These are phyloP conservation scores for Sphecodes monilicornis DNA, from an alignment of 2,888 invertebrate species.

Conservation along the genomic window DNA sequence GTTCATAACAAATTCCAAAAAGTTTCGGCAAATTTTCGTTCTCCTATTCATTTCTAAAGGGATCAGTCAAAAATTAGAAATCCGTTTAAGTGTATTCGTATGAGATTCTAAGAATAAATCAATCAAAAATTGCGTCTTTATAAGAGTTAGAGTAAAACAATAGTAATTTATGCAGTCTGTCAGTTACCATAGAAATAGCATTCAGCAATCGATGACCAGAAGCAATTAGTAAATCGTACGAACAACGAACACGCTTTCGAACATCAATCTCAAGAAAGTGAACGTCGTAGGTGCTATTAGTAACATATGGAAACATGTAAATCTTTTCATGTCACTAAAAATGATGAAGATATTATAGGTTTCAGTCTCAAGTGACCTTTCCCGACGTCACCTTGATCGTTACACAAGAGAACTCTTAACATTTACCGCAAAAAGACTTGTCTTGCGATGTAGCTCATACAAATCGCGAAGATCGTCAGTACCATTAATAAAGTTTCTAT, in stretches of 20 bases:
- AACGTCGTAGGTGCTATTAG: not conserved
- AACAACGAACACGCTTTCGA: not conserved
- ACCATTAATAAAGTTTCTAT: not conserved
- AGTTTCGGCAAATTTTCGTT: not conserved
- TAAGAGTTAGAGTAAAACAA: not conserved
- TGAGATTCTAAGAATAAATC: not conserved
- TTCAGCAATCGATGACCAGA: not conserved
- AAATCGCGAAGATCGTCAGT: not conserved
- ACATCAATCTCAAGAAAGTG: not conserved
- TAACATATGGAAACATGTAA: not conserved
- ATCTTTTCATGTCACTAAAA: not conserved
- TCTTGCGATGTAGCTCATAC: not conserved
- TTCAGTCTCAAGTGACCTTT: not conserved
- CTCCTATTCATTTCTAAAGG: not conserved
- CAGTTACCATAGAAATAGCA: not conserved
- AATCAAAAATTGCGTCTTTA: not conserved
- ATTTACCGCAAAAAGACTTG: not conserved
- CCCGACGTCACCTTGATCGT: not conserved
- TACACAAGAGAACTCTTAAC: not conserved
- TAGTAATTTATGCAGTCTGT: not conserved
- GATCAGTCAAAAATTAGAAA: too few relatives aligned
- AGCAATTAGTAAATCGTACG: not conserved
- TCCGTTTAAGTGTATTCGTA: not conserved
- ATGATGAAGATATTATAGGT: constrained; percentile 1
- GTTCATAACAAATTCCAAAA: not conserved